Percentiles rank a stretch among this genome's conserved stretches.
Evolutionary conservation across 2,113 vertebrate species (phyloP).

Genomic region (Psilopogon haemacephalus): DNA sequence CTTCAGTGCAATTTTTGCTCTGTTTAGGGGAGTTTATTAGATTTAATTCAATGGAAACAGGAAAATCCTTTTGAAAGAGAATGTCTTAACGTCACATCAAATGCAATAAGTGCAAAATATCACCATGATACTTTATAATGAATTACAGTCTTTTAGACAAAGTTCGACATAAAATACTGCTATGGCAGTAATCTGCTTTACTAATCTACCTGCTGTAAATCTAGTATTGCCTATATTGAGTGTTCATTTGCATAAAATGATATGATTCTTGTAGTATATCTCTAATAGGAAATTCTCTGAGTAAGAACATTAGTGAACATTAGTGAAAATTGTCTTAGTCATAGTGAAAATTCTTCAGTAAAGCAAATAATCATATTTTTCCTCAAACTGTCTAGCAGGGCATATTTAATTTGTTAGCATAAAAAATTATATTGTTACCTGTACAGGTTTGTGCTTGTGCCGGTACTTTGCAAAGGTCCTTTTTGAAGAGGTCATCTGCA

Average conservation of each 20-base stretch:
- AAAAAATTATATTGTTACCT: constrained; percentile 77
- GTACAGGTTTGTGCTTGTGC: constrained; percentile 79
- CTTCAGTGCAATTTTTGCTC: constrained; percentile 51
- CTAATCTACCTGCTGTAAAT: background rate
- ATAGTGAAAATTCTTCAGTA: background rate
- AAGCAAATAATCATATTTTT: background rate
- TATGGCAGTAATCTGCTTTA: background rate
- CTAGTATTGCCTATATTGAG: background rate
- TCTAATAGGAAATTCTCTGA: background rate
- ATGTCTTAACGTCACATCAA: constrained; percentile 10
- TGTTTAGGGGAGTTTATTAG: constrained; percentile 39
- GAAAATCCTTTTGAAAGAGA: constrained; percentile 40
- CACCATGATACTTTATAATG: background rate
- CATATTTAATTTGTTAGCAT: background rate
- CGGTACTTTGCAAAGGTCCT: constrained; percentile 82
- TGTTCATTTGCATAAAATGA: background rate
- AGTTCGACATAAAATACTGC: background rate
- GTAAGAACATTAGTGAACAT: background rate
- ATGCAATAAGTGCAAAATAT: constrained; percentile 28
- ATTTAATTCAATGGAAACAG: constrained; percentile 19
- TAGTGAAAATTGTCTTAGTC: background rate
- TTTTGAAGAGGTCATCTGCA: constrained; percentile 74
- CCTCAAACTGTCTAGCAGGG: background rate
- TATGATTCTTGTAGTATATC: background rate
- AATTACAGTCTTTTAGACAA: constrained; percentile 8